Base-by-base conservation (phyloP, 92 coral and sea anemone genomes). In the Porites cylindrica region DNA sequence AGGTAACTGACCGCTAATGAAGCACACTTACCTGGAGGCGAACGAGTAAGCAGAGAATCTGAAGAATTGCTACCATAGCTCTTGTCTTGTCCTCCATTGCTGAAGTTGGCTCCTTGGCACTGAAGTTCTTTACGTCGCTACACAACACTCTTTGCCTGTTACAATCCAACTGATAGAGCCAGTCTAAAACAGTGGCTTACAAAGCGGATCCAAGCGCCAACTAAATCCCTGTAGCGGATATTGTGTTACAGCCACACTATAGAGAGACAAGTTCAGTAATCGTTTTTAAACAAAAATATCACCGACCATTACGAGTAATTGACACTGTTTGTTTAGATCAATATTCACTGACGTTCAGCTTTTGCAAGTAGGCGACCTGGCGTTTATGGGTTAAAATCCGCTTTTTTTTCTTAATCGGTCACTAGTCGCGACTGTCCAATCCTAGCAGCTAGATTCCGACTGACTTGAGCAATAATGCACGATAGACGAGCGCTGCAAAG, bases 221-320 rank as follows among this genome's bases (percentile, higher is more conserved):
- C 81, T 53, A 83, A 75, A 8, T 83, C 87, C 75, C 73, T 50
- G 53, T 51, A 47, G 51, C 89, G 19, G 89, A 85, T 81, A 81
- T 85, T 85, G 89, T 76, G 89, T 85, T 85, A 76, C 89, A 78
- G 83, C 69, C 83, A 43, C 66, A 17, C 76, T 66, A 56, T 73
- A 60, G 89, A 76, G 58, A 77, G 68, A 76, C 89, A 85, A 76
- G 59, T 73, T 65, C 24, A 38, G 79, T 76, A 91, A 91, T 88
- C 85, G 89, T 91, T 87, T 72, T 83, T 77, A 91, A 82, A 90
- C 84, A 82, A 82, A 91, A 91, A 87, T 77, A 88, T 87, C 94
- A 82, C 86, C 58, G 53, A 79, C 92, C 91, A 91, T 91, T 91
- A 91, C 91, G 85, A 77, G 91, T 91, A 87, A 91, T 91, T 83